Conservation (phyloP, 2,113 vertebrate species). For the Thunnus thynnus region DNA sequence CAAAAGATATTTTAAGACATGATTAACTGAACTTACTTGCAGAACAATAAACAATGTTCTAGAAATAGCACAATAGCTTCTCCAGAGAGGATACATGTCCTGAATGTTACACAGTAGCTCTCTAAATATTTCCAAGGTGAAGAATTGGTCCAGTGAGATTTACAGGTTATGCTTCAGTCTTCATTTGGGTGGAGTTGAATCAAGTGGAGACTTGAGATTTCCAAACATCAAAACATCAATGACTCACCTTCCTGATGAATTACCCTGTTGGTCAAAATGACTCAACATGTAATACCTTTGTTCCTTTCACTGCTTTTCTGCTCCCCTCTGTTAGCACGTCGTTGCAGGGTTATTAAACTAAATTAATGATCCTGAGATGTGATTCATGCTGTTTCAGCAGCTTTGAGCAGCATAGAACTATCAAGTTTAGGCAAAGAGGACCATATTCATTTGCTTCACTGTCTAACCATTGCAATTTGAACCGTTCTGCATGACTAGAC, state of each 20-base stretch:
- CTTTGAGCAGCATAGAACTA: not conserved
- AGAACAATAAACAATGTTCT: conserved; percentile 3
- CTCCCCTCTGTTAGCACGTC: not conserved
- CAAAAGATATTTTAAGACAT: conserved; percentile 13
- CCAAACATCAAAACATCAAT: not conserved
- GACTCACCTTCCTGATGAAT: not conserved
- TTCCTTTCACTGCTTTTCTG: conserved; percentile 14
- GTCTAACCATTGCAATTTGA: not conserved
- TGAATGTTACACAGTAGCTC: no score
- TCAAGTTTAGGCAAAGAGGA: conserved; percentile 16
- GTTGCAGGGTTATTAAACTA: not conserved
- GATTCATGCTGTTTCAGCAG: not conserved
- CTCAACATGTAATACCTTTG: not conserved
- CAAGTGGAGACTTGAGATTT: conserved; percentile 27
- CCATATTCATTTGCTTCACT: not conserved
- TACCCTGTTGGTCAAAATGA: conserved; percentile 10
- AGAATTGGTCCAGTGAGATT: not conserved
- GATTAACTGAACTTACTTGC: not conserved
- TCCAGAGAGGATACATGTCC: no score
- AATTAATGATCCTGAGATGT: not conserved
- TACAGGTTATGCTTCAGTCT: not conserved
- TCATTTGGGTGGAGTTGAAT: conserved; percentile 37
- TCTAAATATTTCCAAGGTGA: not conserved
- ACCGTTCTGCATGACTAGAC: not conserved
- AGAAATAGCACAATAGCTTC: not conserved